Evolutionary conservation across 2,797 vertebrate species (phyloP), one percentile per base, ranked within the genome.

Genomic region (Tokudaia muenninki): DNA sequence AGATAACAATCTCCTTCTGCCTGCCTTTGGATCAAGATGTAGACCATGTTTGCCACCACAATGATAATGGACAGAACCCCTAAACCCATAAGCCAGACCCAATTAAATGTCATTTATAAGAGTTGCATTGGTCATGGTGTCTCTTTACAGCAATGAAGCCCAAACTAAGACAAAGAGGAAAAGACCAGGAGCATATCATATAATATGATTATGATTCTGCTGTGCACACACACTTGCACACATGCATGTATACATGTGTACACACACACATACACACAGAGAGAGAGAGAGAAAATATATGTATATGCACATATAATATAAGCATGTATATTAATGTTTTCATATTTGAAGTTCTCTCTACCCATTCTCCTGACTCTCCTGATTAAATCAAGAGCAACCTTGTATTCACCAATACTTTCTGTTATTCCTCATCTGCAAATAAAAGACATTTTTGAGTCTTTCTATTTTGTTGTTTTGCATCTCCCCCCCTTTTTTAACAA

Each of bases 271-370:
- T n/a, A n/a, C n/a, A n/a, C n/a, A n/a, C n/a, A n/a, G n/a, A 74
- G 19, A 74, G n/a, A 72, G 34, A 41, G 29, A 26, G 16, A 4
- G 16, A 41, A 0, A 3, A 3, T 22, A 31, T 52, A 70, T 14
- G 1, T 70, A 26, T 37, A 9, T 70, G 8, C 22, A 61, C 17
- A 17, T 37, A 3, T 29, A 65, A 65, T 47, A 22, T 47, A 84
- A 24, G 10, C 59, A 52, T 72, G 1, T 50, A 17, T 74, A 26
- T 44, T 24, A 70, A 19, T 55, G 47, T 79, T 81, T 95, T 94
- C 50, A 72, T 75, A 83, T 89, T 90, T 77, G 19, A 78, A 95
- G 31, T 82, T n/a, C 11, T 90, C 79, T 90, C 44, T 87, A n/a
- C 31, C 13, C 4, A 10, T 5, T 34, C 29, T 79, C 26, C 24